These are phyloP conservation scores for Campoletis sonorensis DNA, from an alignment of 1,140 invertebrate species.

Conservation along the genomic window DNA sequence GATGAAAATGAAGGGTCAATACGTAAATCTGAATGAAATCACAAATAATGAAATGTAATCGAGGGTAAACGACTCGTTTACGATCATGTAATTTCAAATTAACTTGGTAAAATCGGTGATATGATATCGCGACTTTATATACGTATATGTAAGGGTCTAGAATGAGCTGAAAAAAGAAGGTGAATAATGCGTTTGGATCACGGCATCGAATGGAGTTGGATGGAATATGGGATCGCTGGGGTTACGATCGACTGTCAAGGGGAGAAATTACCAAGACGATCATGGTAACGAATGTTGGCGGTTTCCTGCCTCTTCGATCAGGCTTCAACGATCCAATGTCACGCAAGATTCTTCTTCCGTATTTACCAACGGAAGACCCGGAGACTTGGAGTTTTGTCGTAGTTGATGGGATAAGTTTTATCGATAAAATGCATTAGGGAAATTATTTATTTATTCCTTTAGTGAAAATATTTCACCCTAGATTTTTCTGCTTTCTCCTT, in stretches of 20 bases:
- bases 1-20: not conserved
- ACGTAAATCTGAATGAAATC: not conserved
- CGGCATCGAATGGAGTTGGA: not conserved
- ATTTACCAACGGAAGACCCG: not conserved
- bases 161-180: not conserved
- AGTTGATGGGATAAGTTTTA: not conserved
- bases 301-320: not conserved
- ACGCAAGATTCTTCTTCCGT: slow-evolving; percentile 5
- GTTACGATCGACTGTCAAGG: slow-evolving; percentile 17
- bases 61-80: not conserved
- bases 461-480: too few relatives aligned
- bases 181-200: not conserved
- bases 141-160: not conserved
- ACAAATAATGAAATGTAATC: not conserved
- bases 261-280: slow-evolving; percentile 19
- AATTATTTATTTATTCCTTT: too few relatives aligned
- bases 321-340: not conserved
- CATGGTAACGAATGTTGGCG: slow-evolving; percentile 19
- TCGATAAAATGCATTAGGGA: not conserved
- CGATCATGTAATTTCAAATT: not conserved
- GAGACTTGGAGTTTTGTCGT: too few relatives aligned
- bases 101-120: slow-evolving; percentile 12
- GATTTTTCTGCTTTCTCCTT: too few relatives aligned
- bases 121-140: not conserved
- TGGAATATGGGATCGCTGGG: not conserved